phyloP scores from a whole-genome alignment of 2,888 invertebrate genomes.

The Hydrotaea cyrtoneurina region DNA sequence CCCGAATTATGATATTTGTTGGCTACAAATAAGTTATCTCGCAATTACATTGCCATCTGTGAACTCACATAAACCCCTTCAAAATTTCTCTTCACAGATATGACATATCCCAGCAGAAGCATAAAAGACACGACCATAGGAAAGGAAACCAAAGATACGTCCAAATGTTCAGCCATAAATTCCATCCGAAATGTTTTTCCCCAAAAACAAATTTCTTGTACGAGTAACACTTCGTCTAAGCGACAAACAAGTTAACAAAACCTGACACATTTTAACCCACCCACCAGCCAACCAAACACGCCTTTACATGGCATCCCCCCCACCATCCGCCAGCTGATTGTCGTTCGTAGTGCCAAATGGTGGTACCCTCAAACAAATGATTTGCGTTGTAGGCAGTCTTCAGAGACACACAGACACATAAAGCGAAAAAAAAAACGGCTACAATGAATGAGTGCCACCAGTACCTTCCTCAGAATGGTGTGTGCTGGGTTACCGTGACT shows the following conservation, averaged over 20 bases:
- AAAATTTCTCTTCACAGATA: background rate
- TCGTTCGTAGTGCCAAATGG: background rate
- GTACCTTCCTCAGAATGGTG: background rate
- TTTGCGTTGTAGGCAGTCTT: background rate
- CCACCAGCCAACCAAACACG: background rate
- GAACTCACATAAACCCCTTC: background rate
- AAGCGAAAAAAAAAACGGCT: background rate
- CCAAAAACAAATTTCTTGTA: conserved; percentile 9
- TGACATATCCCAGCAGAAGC: background rate
- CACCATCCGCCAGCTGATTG: background rate
- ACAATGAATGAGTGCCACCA: background rate
- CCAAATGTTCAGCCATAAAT: background rate
- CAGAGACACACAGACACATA: background rate
- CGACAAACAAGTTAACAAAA: conserved; percentile 18
- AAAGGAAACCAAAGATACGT: background rate
- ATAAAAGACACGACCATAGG: background rate
- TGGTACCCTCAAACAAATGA: background rate
- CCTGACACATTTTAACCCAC: background rate
- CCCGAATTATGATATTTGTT: background rate
- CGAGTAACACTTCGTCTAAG: background rate
- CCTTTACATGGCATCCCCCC: background rate
- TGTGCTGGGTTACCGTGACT: background rate
- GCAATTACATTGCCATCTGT: background rate
- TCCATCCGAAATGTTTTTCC: background rate
- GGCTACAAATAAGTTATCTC: background rate